Conservation (phyloP, 2,113 vertebrate species). For the Oncorhynchus nerka region DNA sequence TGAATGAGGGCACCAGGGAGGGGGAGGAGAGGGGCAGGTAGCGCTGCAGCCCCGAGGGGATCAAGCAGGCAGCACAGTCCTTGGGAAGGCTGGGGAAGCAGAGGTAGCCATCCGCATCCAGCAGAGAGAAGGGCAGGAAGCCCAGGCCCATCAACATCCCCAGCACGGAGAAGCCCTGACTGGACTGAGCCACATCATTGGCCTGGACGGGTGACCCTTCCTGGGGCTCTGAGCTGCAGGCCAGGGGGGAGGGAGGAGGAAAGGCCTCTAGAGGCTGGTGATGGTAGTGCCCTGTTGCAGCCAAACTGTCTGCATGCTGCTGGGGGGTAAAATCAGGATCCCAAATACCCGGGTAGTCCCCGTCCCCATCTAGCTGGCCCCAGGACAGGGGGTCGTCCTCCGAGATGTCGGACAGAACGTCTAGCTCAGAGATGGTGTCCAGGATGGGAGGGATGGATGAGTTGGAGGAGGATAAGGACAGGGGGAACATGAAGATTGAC, state of each 20-base stretch:
- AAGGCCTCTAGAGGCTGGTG: conserved; percentile 14
- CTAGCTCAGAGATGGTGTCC: conserved; percentile 82
- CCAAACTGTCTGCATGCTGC: conserved; percentile 19
- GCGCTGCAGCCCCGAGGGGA: conserved; percentile 70
- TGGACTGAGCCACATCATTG: not conserved
- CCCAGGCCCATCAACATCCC: conserved; percentile 60
- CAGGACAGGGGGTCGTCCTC: conserved; percentile 76
- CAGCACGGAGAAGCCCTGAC: conserved; percentile 56
- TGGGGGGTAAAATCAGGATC: conserved; percentile 36
- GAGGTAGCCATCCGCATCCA: conserved; percentile 78
- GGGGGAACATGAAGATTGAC: conserved; percentile 76
- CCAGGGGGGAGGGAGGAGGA: not conserved
- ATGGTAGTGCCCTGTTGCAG: conserved; percentile 12
- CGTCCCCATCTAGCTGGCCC: too few relatives aligned
- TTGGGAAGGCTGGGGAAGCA: conserved; percentile 78
- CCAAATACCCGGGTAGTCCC: conserved; percentile 48
- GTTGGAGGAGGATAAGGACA: conserved; percentile 76
- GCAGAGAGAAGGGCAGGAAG: conserved; percentile 62
- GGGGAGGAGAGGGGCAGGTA: conserved; percentile 58
- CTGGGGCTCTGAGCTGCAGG: conserved; percentile 7
- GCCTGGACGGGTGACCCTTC: not conserved
- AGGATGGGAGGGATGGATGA: conserved; percentile 76
- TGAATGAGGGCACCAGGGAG: conserved; percentile 76
- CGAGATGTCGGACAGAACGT: conserved; percentile 87
- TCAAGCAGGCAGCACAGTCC: conserved; percentile 72